Evolutionary conservation across 2,797 vertebrate genomes (phyloP), one percentile per base, ranked within the genome.

Genomic region (Arnoldichthys spilopterus): DNA sequence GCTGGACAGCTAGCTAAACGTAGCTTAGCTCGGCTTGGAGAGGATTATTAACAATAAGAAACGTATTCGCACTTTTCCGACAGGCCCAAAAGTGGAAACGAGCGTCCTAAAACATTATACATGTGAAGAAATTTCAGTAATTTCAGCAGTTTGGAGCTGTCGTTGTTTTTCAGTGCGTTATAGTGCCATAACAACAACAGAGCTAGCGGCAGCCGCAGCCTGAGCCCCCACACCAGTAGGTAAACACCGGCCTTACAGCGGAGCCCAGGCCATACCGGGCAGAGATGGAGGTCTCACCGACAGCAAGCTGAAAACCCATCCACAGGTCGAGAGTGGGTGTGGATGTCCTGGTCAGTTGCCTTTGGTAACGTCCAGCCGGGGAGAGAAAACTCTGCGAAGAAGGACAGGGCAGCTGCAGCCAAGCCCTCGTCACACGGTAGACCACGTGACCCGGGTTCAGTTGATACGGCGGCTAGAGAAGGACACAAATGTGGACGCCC

Each of bases 1-100:
- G n/a, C n/a, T n/a, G n/a, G n/a, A n/a, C n/a, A 34, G 49, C 74
- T 58, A 67, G 58, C 66, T 77, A 47, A 18, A n/a, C 26, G 51
- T 5, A 6, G 1, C 1, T 53, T 77, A 77, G 22, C 75, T 47
- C 5, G 6, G 2, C n/a, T 13, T 37, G 16, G 16, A 62, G 26
- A 13, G 3, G 7, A 2, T 24, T 9, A 22, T 2, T 26, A 61
- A 61, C 6, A 12, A 24, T 7, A 45, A 26, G 2, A 9, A 40
- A 24, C 9, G 15, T 4, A 40, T 53, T 40, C 8, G 16, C 32
- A 11, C 4, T 28, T n/a, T 34, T 9, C 4, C 30, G 15, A 12
- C 26, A 56, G 37, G 9, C 20, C 1, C 28, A 22, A 34, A 12
- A 20, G 2, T 6, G 0, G 4, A 1, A 26, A 13, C n/a, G 45